Conservation (phyloP, 1,140 invertebrate genomes). For the Euwallacea similis region DNA sequence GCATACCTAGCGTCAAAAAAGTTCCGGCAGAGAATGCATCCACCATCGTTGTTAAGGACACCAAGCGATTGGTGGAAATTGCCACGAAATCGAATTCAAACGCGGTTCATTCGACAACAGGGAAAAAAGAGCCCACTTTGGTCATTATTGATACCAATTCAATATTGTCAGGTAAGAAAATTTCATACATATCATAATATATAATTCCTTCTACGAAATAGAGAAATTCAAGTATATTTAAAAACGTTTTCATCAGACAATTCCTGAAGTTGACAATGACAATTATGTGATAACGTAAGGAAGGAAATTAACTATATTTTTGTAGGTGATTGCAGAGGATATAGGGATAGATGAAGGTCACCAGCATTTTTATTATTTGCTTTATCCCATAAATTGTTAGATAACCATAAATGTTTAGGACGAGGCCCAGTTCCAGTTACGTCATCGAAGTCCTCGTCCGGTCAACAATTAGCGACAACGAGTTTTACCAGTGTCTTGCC, state of each 20-base stretch:
- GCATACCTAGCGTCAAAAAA: slow-evolving; percentile 37
- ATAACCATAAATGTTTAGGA: slow-evolving; percentile 47
- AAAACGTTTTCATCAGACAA: no score
- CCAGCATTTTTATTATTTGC: not conserved
- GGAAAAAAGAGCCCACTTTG: slow-evolving; percentile 73
- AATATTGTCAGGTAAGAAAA: slow-evolving; percentile 57
- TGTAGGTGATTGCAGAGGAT: not conserved
- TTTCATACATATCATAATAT: not conserved
- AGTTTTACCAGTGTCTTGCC: slow-evolving; percentile 56
- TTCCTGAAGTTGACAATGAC: no score
- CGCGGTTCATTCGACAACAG: slow-evolving; percentile 48
- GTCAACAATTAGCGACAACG: slow-evolving; percentile 40
- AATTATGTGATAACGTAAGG: no score
- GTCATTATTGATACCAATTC: slow-evolving; percentile 80
- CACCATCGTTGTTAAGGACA: slow-evolving; percentile 73
- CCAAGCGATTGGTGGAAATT: slow-evolving; percentile 72
- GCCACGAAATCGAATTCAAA: slow-evolving; percentile 56
- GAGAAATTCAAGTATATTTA: no score
- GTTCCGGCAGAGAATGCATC: slow-evolving; percentile 43
- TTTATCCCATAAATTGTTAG: not conserved
- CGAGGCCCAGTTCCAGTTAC: slow-evolving; percentile 63
- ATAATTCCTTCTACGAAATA: no score
- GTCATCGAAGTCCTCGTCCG: slow-evolving; percentile 43
- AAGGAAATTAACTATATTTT: no score
- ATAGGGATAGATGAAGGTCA: not conserved